phyloP scores from a whole-genome alignment of 2,797 vertebrate genomes.

The Tokudaia tokunoshimensis region DNA sequence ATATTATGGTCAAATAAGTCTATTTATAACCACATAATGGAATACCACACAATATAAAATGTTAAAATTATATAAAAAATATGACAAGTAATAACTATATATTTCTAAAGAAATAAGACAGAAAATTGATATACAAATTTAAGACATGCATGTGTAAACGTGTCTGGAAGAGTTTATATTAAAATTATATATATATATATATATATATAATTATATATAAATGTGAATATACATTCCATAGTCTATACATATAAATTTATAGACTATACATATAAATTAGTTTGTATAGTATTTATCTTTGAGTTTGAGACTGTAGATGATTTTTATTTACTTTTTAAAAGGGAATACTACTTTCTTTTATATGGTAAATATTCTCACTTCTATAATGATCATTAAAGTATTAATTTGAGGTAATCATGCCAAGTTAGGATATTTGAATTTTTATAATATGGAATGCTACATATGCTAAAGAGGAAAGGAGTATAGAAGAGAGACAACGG shows the following conservation, averaged over 20 bases:
- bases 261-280: conserved; percentile 8
- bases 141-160: neutral
- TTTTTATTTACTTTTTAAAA: conserved; percentile 51
- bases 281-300: conserved; percentile 45
- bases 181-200: neutral
- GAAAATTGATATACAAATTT: neutral
- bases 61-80: conserved; percentile 33
- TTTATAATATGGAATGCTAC: neutral
- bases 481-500: neutral
- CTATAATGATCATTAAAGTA: conserved; percentile 44
- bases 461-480: neutral
- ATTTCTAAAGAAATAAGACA: conserved; percentile 40
- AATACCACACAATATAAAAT: conserved; percentile 20
- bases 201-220: neutral
- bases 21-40: conserved; percentile 23
- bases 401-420: conserved; percentile 60
- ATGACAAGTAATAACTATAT: neutral
- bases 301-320: conserved; percentile 20
- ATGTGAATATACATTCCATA: neutral
- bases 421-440: conserved; percentile 45
- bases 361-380: conserved; percentile 49
- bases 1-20: neutral
- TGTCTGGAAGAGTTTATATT: neutral
- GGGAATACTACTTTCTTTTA: conserved; percentile 18
- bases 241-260: neutral